Conservation (phyloP, 2,797 vertebrate genomes). For the Danio choprae region DNA sequence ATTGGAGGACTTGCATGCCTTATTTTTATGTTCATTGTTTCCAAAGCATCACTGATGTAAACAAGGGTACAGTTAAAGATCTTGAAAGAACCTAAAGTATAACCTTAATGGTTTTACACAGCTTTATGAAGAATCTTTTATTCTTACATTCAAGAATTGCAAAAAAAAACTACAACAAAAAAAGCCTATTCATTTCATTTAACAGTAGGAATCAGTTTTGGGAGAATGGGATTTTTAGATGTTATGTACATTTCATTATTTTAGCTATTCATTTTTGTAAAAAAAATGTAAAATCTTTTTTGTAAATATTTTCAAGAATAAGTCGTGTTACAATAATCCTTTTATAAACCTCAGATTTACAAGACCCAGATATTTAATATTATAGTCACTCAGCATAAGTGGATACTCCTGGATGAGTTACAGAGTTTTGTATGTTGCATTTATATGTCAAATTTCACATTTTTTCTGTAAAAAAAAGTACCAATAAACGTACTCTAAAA, state of each 20-base stretch:
- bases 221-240: conserved; percentile 17
- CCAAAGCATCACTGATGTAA: neutral
- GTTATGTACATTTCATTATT: conserved; percentile 45
- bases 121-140: neutral
- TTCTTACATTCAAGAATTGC: neutral
- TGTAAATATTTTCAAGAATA: conserved; percentile 9
- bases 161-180: too few species aligned
- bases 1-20: conserved; percentile 6
- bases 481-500: conserved; percentile 51
- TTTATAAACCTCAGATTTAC: conserved; percentile 33
- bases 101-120: neutral
- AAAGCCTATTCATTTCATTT: conserved; percentile 5
- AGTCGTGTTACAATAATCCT: conserved; percentile 6
- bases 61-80: neutral
- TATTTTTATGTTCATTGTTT: neutral
- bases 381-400: conserved; percentile 20
- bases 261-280: conserved; percentile 49
- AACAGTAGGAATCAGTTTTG: neutral
- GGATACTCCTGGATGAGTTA: conserved; percentile 58
- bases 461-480: conserved; percentile 35
- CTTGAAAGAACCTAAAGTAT: neutral
- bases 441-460: conserved; percentile 37
- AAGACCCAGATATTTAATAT: conserved; percentile 26
- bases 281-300: too few species aligned
- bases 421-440: conserved; percentile 39